Evolutionary conservation across 1,140 invertebrate species (phyloP).

Genomic region (Drosophila jambulina): DNA sequence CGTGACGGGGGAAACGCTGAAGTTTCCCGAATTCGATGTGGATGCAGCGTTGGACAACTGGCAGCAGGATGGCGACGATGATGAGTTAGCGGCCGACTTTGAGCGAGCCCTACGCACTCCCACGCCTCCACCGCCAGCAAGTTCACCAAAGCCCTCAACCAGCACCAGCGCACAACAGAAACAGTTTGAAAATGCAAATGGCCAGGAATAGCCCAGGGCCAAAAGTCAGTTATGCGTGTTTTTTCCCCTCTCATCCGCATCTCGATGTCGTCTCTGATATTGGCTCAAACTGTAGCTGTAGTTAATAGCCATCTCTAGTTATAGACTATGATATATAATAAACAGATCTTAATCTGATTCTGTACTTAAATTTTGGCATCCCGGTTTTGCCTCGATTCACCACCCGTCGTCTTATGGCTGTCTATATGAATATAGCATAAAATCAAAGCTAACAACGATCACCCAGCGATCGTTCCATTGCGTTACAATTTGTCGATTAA

Average conservation of each 20-base stretch:
- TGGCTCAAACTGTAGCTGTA: slow-evolving; percentile 72
- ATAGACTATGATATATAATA: slow-evolving; percentile 45
- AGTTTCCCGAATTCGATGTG: slow-evolving; percentile 67
- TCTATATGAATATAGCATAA: slow-evolving; percentile 58
- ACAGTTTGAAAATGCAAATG: slow-evolving; percentile 25
- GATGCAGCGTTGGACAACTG: slow-evolving; percentile 59
- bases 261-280: slow-evolving; percentile 67
- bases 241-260: slow-evolving; percentile 41
- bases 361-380: slow-evolving; percentile 73
- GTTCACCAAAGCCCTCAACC: slow-evolving; percentile 30
- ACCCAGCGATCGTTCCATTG: slow-evolving; percentile 65
- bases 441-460: slow-evolving; percentile 69
- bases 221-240: slow-evolving; percentile 42
- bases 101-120: slow-evolving; percentile 67
- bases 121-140: slow-evolving; percentile 60
- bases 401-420: slow-evolving; percentile 57
- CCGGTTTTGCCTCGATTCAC: slow-evolving; percentile 57
- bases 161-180: slow-evolving; percentile 55
- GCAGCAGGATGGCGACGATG: slow-evolving; percentile 85
- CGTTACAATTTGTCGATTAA: slow-evolving; percentile 59
- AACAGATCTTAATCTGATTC: slow-evolving; percentile 55
- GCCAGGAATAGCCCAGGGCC: slow-evolving; percentile 66
- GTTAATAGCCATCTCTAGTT: slow-evolving; percentile 51
- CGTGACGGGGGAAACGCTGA: slow-evolving; percentile 87
- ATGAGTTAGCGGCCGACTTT: slow-evolving; percentile 87